A percentile compares a stretch with the other conserved stretches of the same genome.
These are phyloP conservation scores for Nycteola revayana DNA, from an alignment of 2,888 invertebrate genomes.

Conservation along the genomic window DNA sequence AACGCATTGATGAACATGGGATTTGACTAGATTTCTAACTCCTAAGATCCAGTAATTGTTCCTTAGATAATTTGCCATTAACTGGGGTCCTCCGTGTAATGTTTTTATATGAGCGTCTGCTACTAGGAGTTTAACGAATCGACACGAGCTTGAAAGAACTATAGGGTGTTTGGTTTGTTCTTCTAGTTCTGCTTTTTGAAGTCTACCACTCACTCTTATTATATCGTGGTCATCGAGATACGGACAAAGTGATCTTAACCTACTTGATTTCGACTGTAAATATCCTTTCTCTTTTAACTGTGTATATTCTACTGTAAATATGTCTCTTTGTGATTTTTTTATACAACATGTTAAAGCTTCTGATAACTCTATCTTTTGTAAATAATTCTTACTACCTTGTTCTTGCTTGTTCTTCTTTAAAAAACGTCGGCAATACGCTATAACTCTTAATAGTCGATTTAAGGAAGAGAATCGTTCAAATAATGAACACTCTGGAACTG, in stretches of 20 bases:
- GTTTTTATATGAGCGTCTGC: too few relatives aligned
- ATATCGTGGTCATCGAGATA: neutral
- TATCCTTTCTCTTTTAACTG: neutral
- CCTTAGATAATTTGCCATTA: too few relatives aligned
- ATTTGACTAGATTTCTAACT: too few relatives aligned
- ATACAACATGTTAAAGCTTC: neutral
- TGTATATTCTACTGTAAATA: constrained; percentile 1
- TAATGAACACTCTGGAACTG: neutral
- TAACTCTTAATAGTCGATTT: constrained; percentile 1
- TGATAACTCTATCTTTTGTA: constrained; percentile 1
- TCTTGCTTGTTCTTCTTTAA: neutral
- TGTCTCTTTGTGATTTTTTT: constrained; percentile 1
- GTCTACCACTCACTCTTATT: too few relatives aligned
- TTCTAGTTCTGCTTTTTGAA: too few relatives aligned
- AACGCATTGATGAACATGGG: constrained; percentile 2
- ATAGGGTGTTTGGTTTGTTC: neutral
- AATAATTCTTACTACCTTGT: neutral
- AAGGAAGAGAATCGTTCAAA: constrained; percentile 4
- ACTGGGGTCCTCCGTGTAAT: too few relatives aligned
- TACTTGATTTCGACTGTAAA: neutral
- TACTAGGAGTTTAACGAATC: too few relatives aligned
- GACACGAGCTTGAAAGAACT: too few relatives aligned
- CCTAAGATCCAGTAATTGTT: too few relatives aligned
- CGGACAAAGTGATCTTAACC: neutral
- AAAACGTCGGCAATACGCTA: constrained; percentile 3